Conservation (phyloP, 2,113 vertebrate genomes). For the Ovis canadensis region DNA sequence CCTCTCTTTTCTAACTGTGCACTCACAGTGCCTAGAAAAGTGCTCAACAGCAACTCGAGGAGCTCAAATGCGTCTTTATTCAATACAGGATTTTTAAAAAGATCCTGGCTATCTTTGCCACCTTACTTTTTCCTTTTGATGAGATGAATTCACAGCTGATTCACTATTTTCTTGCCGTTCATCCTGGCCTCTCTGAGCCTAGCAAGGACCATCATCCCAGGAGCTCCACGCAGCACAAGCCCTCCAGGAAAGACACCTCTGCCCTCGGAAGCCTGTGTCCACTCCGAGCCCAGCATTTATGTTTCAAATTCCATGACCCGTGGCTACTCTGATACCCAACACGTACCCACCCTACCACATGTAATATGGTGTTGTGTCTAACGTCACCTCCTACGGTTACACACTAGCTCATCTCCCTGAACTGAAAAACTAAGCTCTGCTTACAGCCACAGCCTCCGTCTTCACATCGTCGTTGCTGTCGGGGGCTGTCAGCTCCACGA, state of each 20-base stretch:
- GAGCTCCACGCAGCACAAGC: background rate
- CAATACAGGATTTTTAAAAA: background rate
- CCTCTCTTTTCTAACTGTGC: background rate
- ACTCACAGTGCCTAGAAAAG: background rate
- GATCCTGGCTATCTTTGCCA: background rate
- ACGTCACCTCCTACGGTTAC: background rate
- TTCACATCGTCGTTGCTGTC: constrained; percentile 92
- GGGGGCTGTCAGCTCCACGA: constrained; percentile 90
- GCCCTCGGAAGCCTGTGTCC: background rate
- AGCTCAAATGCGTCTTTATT: background rate
- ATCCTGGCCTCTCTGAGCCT: background rate
- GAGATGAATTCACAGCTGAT: background rate
- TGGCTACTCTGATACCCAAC: background rate
- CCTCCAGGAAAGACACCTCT: background rate
- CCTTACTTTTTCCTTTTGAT: background rate
- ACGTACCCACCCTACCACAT: background rate
- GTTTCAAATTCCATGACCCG: background rate
- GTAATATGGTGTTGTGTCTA: background rate
- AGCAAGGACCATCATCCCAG: background rate
- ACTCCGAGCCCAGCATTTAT: background rate
- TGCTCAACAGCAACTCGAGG: background rate
- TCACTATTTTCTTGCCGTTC: background rate
- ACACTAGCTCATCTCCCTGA: background rate
- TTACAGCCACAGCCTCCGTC: constrained; percentile 91
- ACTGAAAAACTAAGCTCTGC: constrained; percentile 42